Percentiles rank a stretch among this genome's conserved stretches.
phyloP scores from a whole-genome alignment of 1,140 invertebrate species.

The roundworm (Caenorhabditis elegans) region WBcel235 BX284604.4:1731001-1731500 shows the following conservation, averaged over 20 bases:
- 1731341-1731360: not conserved
- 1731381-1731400: not conserved
- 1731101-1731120: no score
- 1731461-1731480: not conserved
- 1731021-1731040: no score
- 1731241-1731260: not conserved
- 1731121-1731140: no score
- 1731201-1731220: conserved; percentile 25
- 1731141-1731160: no score
- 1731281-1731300: no score
- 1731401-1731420: no score
- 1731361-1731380: not conserved
- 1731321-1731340: not conserved
- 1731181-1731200: conserved; percentile 21
- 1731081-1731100: no score
- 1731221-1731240: not conserved
- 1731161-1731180: not conserved
- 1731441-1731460: not conserved
- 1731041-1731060: no score
- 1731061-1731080: no score
- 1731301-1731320: not conserved
- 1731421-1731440: not conserved
- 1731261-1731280: not conserved
- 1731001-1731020: no score
- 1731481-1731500: conserved; percentile 46